A percentile compares a stretch with the other conserved stretches of the same genome.
Conservation (phyloP, 2,113 vertebrate genomes). For the Oxyruncus cristatus region DNA sequence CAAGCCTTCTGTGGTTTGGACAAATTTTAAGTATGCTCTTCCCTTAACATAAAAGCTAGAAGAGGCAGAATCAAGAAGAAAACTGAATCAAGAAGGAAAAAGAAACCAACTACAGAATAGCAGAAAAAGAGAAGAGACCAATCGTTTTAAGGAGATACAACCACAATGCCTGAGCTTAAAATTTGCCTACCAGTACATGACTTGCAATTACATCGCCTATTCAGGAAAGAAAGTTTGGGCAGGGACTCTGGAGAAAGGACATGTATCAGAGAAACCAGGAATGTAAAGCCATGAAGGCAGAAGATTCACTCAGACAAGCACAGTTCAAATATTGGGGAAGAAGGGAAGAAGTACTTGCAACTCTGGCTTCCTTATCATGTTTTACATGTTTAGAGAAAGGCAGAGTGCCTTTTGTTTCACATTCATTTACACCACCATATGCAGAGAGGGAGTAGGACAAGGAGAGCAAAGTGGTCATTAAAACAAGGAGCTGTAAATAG, state of each 20-base stretch:
- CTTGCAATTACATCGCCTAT: accelerated
- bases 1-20: neutral
- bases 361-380: neutral
- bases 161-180: neutral
- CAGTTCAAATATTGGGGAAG: neutral
- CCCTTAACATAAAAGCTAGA: neutral
- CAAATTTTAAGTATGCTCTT: neutral
- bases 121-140: neutral
- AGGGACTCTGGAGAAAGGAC: neutral
- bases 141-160: neutral
- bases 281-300: neutral
- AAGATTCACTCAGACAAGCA: neutral
- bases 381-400: neutral
- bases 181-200: neutral
- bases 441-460: neutral
- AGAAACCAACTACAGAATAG: neutral
- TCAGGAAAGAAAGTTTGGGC: neutral
- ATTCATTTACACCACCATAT: accelerated
- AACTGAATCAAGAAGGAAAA: neutral
- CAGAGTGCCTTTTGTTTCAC: neutral
- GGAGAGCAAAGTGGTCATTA: neutral
- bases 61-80: neutral
- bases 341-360: neutral
- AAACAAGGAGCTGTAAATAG: neutral
- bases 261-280: neutral